Base-by-base conservation (phyloP, 2,888 invertebrate genomes). In the Synanthedon tipuliformis region DNA sequence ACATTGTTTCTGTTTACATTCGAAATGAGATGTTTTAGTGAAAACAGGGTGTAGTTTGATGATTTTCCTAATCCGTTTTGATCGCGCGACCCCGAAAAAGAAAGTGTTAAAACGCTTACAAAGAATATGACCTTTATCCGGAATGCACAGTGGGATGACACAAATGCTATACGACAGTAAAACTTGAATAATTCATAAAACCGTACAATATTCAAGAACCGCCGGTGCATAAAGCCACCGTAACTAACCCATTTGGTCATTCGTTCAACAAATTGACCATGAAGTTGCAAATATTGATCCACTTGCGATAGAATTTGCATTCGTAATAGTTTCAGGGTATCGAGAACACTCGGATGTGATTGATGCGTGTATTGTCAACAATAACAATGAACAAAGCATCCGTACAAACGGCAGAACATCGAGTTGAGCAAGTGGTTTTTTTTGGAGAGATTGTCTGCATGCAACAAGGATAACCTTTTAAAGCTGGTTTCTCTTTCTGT, bases 281-380 rank as follows among this genome's bases (percentile, higher is more conserved):
- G 50, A 48, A 51, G 53, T 48, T 45, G 50, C 50, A 50, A 50
- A 50, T 40, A 53, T 48, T 34, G 50, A 15, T 45, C 41, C 49
- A 16, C 7, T 16, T 49, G 12, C 12, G 18, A 49, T 11, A 23
- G 1, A 34, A 40, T 50, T 50, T 13, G n/a, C 50, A 50, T 50
- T 50, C 34, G n/a, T 34, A 50, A 50, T 40, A 27, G 50, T 34
- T 16, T 10, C 7, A 50, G 27, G 11, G 15, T 1, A 34, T 15
- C 5, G 50, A n/a, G 40, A 13, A 50, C 34, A 34, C 34, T 40
- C 40, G 23, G 34, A 56, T 59, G 61, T 69, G 71, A 73, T 71
- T 68, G 71, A 72, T 73, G 64, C 60, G 55, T 62, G 68, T 66
- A 75, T 75, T 75, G 78, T 74, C 65, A 65, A 61, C 34, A 52